Base-by-base conservation (phyloP, 2,113 vertebrate species). In the Circaetus cinerascens region DNA sequence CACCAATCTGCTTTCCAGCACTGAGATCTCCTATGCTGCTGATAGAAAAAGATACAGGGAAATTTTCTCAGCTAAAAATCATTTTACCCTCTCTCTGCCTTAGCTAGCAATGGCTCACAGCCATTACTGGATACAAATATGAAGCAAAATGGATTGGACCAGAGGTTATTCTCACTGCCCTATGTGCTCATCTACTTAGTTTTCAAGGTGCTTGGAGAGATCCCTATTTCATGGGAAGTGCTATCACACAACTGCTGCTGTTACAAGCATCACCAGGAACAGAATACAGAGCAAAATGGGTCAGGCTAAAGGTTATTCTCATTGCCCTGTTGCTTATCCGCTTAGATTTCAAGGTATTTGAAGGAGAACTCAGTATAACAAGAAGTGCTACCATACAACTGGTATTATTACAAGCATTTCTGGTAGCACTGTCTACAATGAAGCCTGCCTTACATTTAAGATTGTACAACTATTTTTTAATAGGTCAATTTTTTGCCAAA, bases 401-500 rank as follows among this genome's bases (percentile, higher is more conserved):
- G 11, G 22, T 15, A 23, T 21, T 30, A n/a, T 5, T 43, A 59
- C 17, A 55, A 63, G 27, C 20, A 60, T 30, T 84, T 46, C 48
- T 73, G 48, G 48, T 34, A 43, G 36, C 36, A 43, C 14, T 14
- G 9, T 11, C 57, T 72, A 43, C 30, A 73, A 1, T 4, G 11
- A 73, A 84, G 59, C 10, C 57, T 43, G 40, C 5, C 38, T 68
- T 15, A 26, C 11, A n/a, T 38, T 60, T 79, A 79, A 46, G 15
- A 88, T 19, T 5, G 16, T 9, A n/a, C 3, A 9, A 43, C 38
- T 85, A 48, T 34, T 93, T 92, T 82, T 82, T 82, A 94, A 87
- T 75, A 43, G 60, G 48, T 48, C 14, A 43, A 48, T 7, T 36
- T 85, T 91, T 92, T 88, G 62, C 51, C 81, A 75, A 90, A 96